Base-by-base conservation (phyloP, 2,888 invertebrate genomes). In the Macroteleia sp. region DNA sequence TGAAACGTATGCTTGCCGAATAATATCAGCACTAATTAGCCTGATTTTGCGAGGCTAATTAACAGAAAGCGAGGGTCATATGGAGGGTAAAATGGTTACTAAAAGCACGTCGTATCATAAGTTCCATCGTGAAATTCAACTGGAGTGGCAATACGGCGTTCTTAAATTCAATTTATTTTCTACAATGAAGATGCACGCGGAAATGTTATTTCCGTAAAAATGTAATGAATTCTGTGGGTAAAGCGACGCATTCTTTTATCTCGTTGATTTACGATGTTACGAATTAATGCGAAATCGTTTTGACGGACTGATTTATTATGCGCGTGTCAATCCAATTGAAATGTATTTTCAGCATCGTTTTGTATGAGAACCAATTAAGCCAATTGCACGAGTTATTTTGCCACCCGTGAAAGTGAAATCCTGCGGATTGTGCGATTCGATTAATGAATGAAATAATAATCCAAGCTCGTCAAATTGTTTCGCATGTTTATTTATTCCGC, bases 81-180 rank as follows among this genome's bases (percentile, higher is more conserved):
- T 22, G 34, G 12, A 41, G 5, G 17, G 19, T 28, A 25, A 50
- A 70, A 34, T 52, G 59, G 59, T 39, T 42, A 28, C 42, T 52
- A 59, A 70, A 70, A 59, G 67, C 67, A 30, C 14, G 22, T 17
- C 36, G 32, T 12, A 34, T 54, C 50, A 34, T 34, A 25, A 48
- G 46, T 48, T 39, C 10, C 22, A 44, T 28, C 39, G 39, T 39
- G 44, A 66, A 66, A 34, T 66, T 66, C 17, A 25, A 22, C 17
- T 16, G 10, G 34, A 56, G 46, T 46, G 67, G 56, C 48, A 48
- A 67, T 56, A 67, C 22, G 67, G 34, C 44, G 46, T 39, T 67
- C 48, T 57, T 59, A 48, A 69, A 69, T 69, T 69, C 32, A 69
- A 69, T 69, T 57, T 69, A 42, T 69, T 57, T 32, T 41, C 30